Base-by-base conservation (phyloP, 2,113 vertebrate genomes). In the Corythornis cristatus region DNA sequence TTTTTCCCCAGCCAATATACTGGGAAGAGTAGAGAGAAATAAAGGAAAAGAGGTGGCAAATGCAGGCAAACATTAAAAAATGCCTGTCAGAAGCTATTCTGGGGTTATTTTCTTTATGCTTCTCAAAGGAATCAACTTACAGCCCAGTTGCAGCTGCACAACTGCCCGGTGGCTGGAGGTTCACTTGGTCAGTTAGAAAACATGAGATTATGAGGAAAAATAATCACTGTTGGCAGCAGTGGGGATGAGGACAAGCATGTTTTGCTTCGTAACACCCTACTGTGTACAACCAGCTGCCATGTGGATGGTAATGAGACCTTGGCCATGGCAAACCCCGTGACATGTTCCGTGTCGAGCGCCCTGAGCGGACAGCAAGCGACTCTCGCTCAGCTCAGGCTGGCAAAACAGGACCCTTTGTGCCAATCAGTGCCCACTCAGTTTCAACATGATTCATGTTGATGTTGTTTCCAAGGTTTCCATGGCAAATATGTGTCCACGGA, bases 381-480 rank as follows among this genome's bases (percentile, higher is more conserved):
- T 66, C 80, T 50, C 5, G 0, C 46, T 33, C 18, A 8, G 74
- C 64, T 57, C 74, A 18, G 28, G 79, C 76, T 89, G 89, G 65
- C 75, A 82, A 83, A 83, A 65, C 31, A 54, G 37, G 95, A 96
- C 91, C 80, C 91, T 92, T 80, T 45, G 17, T 77, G 68, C 66
- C 50, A 5, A 62, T 58, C 65, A 1, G 31, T 94, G 94, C 94
- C 96, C 94, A 92, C 95, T 95, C 94, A 68, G 9, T 90, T 79
- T 65, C 60, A 78, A 79, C 18, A n/a, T 94, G 93, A 96, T 88
- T 96, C 96, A 93, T 82, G 28, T 43, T 33, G 29, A n/a, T 90
- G 91, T 91, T 95, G 81, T 93, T 95, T 90, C 88, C 88, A 86
- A 79, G 72, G 93, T 96, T 96, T 93, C 94, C 70, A 76, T 86